A percentile compares a stretch with the other conserved stretches of the same genome.
phyloP scores from a whole-genome alignment of 2,113 vertebrate genomes.

The Paratilapia polleni region DNA sequence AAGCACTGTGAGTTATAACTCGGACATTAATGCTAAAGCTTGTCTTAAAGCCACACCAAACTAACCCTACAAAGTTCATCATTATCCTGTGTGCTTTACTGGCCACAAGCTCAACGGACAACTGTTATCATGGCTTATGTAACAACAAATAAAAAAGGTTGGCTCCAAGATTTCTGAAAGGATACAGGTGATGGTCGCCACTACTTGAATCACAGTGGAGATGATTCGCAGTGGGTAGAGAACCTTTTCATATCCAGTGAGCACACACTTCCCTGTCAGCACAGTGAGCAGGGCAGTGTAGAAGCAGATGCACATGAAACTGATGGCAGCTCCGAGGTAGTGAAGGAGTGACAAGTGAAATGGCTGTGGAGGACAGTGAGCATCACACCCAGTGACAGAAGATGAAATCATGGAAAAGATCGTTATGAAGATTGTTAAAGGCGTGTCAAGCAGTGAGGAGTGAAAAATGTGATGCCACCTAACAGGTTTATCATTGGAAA shows the following conservation, averaged over 20 bases:
- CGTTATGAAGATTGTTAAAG: background rate
- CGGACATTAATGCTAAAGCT: background rate
- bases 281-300: constrained; percentile 74
- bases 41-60: background rate
- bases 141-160: background rate
- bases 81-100: background rate
- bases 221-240: constrained; percentile 73
- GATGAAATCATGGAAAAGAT: background rate
- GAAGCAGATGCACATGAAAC: constrained; percentile 79
- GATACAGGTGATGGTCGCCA: constrained; percentile 81
- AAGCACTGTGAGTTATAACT: background rate
- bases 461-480: background rate
- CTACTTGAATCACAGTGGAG: constrained; percentile 64
- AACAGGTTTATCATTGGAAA: background rate
- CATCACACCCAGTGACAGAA: background rate
- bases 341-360: constrained; percentile 67
- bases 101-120: background rate
- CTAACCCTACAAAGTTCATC: background rate
- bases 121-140: background rate
- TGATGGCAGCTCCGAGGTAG: constrained; percentile 79
- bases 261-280: constrained; percentile 72
- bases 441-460: background rate
- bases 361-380: constrained; percentile 59
- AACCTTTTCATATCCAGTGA: constrained; percentile 73
- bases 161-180: constrained; percentile 44